Percentiles rank a stretch among this genome's conserved stretches.
Conservation (phyloP, 2,797 vertebrate genomes). For the Ctenopoma kingsleyae region DNA sequence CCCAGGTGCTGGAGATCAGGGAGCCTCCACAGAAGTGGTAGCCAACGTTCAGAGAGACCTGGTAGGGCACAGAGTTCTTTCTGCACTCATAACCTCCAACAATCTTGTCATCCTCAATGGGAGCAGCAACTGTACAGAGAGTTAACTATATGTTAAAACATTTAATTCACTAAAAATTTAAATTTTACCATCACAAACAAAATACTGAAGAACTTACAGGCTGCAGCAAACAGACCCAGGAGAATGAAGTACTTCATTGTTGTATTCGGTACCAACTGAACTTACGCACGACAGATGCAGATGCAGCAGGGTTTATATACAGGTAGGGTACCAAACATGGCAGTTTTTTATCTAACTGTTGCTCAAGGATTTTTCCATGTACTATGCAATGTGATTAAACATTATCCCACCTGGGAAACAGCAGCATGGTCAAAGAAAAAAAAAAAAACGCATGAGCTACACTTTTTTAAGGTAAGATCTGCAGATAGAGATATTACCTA, state of each 20-base stretch:
- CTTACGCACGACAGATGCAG: constrained; percentile 5
- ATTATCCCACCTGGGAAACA: constrained; percentile 70
- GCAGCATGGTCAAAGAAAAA: constrained; percentile 43
- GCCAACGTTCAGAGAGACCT: constrained; percentile 78
- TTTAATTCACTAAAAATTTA: not conserved
- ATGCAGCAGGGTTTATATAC: constrained; percentile 42
- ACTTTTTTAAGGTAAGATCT: not conserved
- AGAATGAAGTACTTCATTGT: constrained; percentile 70
- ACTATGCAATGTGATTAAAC: constrained; percentile 37
- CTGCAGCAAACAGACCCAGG: constrained; percentile 53
- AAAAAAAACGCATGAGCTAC: not conserved
- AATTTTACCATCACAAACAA: not conserved
- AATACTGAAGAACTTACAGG: constrained; percentile 46
- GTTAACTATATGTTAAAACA: not conserved
- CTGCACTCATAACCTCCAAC: constrained; percentile 82
- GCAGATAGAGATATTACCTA: not conserved
- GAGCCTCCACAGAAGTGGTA: constrained; percentile 84
- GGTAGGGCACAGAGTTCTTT: constrained; percentile 80
- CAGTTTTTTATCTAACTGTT: constrained; percentile 43
- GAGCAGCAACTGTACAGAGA: not conserved
- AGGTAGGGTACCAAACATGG: not conserved
- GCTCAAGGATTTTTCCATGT: constrained; percentile 45
- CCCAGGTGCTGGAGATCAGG: constrained; percentile 84
- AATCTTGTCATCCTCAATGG: constrained; percentile 79
- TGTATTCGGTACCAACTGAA: constrained; percentile 9